A percentile compares a stretch with the other conserved stretches of the same genome.
These are phyloP conservation scores for Cataglyphis cursor DNA, from an alignment of 2,888 invertebrate genomes.

Conservation along the genomic window DNA sequence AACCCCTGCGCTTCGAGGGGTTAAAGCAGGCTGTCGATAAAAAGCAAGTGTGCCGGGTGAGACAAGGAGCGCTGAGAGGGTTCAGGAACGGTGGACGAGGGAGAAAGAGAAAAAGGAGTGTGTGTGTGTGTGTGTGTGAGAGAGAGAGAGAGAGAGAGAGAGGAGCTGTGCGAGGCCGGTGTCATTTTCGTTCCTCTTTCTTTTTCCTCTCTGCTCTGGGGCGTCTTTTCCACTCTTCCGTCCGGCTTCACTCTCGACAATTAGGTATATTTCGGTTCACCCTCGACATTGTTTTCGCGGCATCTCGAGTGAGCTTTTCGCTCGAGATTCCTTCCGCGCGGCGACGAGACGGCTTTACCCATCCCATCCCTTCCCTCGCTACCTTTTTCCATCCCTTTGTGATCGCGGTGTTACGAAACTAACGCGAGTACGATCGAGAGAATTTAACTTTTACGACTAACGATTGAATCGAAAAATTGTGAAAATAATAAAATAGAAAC, in stretches of 20 bases:
- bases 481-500: constrained; percentile 28
- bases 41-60: constrained; percentile 73
- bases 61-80: constrained; percentile 43
- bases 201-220: constrained; percentile 62
- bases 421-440: constrained; percentile 21
- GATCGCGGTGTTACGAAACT: constrained; percentile 22
- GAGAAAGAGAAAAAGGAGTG: neutral
- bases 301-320: constrained; percentile 78
- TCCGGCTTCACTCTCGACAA: constrained; percentile 76
- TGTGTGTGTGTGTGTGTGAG: no score
- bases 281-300: constrained; percentile 79
- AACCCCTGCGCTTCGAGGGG: constrained; percentile 67
- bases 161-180: constrained; percentile 71
- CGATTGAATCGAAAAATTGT: constrained; percentile 23
- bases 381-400: constrained; percentile 10
- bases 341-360: constrained; percentile 65
- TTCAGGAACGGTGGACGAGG: constrained; percentile 48
- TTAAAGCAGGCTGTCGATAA: constrained; percentile 77
- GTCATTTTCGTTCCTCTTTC: constrained; percentile 76
- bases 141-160: constrained; percentile 34
- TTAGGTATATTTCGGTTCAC: constrained; percentile 77
- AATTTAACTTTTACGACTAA: constrained; percentile 24
- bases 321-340: constrained; percentile 75
- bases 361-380: neutral
- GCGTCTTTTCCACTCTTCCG: constrained; percentile 68